A percentile compares a stretch with the other conserved stretches of the same genome.
phyloP scores from a whole-genome alignment of 1,140 invertebrate species.

The Gryon sp. region DNA sequence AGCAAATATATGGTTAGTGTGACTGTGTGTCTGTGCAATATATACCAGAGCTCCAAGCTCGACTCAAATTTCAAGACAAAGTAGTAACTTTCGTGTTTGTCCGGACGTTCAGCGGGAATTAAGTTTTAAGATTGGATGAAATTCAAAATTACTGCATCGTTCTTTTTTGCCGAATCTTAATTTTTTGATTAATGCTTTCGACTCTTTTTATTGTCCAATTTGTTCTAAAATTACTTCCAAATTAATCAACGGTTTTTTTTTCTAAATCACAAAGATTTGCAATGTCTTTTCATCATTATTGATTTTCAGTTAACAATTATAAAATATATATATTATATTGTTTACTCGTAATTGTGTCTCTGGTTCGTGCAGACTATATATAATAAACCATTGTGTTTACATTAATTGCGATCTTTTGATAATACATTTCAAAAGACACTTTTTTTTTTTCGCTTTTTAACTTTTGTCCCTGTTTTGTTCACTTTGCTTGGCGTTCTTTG shows the following conservation, averaged over 20 bases:
- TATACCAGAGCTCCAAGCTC: neutral
- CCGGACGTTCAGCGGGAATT: conserved; percentile 13
- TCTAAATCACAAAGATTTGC: too few relatives aligned
- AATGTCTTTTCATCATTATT: too few relatives aligned
- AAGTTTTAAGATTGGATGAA: conserved; percentile 4
- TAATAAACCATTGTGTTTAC: neutral
- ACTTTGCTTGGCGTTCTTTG: neutral
- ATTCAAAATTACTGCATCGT: neutral
- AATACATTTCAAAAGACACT: conserved; percentile 12
- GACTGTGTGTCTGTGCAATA: neutral
- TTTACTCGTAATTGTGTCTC: conserved; percentile 1
- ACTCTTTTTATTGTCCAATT: too few relatives aligned
- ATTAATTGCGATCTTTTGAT: conserved; percentile 24
- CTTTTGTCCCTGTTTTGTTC: too few relatives aligned
- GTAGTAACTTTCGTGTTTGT: conserved; percentile 28
- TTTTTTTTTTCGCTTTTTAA: too few relatives aligned
- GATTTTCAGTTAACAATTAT: too few relatives aligned
- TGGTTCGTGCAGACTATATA: neutral
- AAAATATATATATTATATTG: neutral
- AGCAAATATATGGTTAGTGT: conserved; percentile 6
- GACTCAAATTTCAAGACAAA: conserved; percentile 15
- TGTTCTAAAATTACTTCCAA: too few relatives aligned
- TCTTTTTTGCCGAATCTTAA: too few relatives aligned
- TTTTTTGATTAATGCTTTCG: too few relatives aligned
- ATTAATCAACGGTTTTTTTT: too few relatives aligned